Evolutionary conservation across 2,113 vertebrate species (phyloP).

Genomic region (Alethe castanea): DNA sequence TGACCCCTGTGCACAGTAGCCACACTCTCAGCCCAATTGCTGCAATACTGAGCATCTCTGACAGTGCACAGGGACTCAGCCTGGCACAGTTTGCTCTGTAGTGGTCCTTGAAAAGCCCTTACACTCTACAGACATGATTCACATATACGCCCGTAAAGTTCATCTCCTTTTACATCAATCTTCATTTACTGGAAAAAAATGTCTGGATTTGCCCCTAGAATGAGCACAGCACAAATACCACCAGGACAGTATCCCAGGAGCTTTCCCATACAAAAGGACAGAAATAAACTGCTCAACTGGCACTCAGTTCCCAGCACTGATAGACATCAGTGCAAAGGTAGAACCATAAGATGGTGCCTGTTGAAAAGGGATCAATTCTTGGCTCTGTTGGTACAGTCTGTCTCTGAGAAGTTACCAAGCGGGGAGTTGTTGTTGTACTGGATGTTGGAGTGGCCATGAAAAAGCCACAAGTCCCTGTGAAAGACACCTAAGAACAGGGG

Average conservation of each 20-base stretch:
- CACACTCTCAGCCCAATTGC: background rate
- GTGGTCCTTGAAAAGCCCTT: background rate
- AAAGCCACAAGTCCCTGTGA: background rate
- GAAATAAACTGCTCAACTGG: background rate
- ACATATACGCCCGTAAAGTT: background rate
- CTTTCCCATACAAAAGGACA: background rate
- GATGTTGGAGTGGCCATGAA: background rate
- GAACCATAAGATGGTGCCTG: background rate
- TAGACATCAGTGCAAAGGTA: background rate
- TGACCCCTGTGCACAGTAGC: background rate
- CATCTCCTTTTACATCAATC: background rate
- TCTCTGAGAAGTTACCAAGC: background rate
- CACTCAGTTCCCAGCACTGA: background rate
- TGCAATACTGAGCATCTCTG: background rate
- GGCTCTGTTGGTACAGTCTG: background rate
- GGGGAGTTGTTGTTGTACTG: background rate
- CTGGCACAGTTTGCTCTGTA: background rate
- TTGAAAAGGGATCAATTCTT: background rate
- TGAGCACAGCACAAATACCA: background rate
- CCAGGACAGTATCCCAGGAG: background rate
- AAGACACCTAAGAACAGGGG: background rate
- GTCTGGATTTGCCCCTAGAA: background rate
- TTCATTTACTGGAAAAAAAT: background rate
- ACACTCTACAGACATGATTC: background rate
- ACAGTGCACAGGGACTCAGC: background rate